phyloP scores from a whole-genome alignment of 2,113 vertebrate species.

The Datnioides undecimradiatus region DNA sequence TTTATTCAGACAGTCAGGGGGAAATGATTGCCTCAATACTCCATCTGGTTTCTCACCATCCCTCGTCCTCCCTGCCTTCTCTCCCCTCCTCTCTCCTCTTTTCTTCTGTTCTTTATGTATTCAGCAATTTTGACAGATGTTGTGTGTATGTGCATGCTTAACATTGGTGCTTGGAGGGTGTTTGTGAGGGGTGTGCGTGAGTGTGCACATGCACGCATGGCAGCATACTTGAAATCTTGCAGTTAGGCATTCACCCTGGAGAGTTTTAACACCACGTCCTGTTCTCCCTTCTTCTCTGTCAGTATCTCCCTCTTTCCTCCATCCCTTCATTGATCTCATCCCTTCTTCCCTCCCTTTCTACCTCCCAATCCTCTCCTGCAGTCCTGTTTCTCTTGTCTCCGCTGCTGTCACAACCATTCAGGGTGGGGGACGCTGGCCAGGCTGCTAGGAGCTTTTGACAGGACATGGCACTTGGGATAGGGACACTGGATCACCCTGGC shows the following conservation, averaged over 20 bases:
- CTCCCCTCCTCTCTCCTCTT: constrained; percentile 1
- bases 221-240: constrained; percentile 11
- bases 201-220: constrained; percentile 11
- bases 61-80: constrained; percentile 11
- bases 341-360: constrained; percentile 13
- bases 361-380: constrained; percentile 9
- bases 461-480: constrained; percentile 54
- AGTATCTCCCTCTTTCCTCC: constrained; percentile 37
- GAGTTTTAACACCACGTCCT: constrained; percentile 46
- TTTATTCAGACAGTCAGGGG: constrained; percentile 79
- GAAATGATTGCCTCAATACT: constrained; percentile 72
- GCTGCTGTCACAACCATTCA: constrained; percentile 71
- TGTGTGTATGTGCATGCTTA: constrained; percentile 29
- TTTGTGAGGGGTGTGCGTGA: background rate
- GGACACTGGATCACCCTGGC: constrained; percentile 42
- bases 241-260: constrained; percentile 32
- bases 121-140: constrained; percentile 53
- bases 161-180: constrained; percentile 7
- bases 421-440: constrained; percentile 59
- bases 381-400: constrained; percentile 59
- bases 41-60: constrained; percentile 53
- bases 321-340: constrained; percentile 13
- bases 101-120: constrained; percentile 33
- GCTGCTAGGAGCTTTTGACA: constrained; percentile 62
- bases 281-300: constrained; percentile 31